A percentile compares a stretch with the other conserved stretches of the same genome.
Conservation (phyloP, 2,113 vertebrate species). For the Tychaedon coryphoeus region DNA sequence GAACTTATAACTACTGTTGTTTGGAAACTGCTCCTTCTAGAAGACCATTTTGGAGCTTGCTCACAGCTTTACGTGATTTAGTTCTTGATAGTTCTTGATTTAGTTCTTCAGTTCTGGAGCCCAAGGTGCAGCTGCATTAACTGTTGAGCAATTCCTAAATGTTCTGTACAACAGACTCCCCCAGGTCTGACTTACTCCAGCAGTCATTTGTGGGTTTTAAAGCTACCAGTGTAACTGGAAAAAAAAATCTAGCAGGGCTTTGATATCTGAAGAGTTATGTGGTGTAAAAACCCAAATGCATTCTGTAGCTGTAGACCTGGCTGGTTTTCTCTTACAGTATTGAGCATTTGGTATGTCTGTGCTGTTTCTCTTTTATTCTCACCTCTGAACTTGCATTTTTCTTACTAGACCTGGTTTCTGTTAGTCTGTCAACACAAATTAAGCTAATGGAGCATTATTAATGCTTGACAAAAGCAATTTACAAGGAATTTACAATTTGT, state of each 20-base stretch:
- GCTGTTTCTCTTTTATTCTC: background rate
- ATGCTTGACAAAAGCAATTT: background rate
- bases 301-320: background rate
- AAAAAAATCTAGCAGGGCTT: background rate
- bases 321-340: background rate
- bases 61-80: background rate
- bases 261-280: background rate
- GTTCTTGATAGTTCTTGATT: background rate
- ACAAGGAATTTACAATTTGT: background rate
- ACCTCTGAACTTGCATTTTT: background rate
- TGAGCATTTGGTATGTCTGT: background rate
- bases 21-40: background rate
- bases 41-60: background rate
- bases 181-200: background rate
- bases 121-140: background rate
- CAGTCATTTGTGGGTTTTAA: background rate
- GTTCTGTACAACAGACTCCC: background rate
- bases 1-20: background rate
- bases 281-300: accelerated
- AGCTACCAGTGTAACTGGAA: background rate
- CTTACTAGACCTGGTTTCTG: background rate
- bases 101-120: background rate
- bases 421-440: background rate
- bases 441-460: background rate
- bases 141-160: background rate